Base-by-base conservation (phyloP, 2,113 vertebrate species). In the Procavia capensis region DNA sequence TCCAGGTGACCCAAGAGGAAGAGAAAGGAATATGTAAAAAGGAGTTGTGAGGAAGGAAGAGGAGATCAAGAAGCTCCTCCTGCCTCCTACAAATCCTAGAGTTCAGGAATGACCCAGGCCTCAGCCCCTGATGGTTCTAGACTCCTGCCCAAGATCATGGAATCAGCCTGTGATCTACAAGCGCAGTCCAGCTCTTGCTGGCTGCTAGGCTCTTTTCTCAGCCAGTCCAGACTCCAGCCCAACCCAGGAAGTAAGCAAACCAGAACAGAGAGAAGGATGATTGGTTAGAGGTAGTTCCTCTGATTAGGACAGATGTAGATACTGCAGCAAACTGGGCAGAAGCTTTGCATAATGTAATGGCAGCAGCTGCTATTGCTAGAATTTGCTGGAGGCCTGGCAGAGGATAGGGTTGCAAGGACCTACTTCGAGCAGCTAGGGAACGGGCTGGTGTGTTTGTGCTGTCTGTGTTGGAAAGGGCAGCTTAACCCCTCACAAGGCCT, bases 291-390 rank as follows among this genome's bases (percentile, higher is more conserved):
- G 94, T 70, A 47, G 90, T 78, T 95, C 88, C 45, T 95, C 83
- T 95, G 95, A 94, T 95, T 36, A 95, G 88, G 94, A 85, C 91
- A 96, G 85, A 94, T 91, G 70, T 95, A 96, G 93, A 94, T 91
- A 72, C 88, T 94, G 88, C 93, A 96, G 96, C 94, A 96, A 92
- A 96, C 91, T 92, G 91, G 78, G 91, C 83, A 93, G 63, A 95
- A 91, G 96, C 96, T 97, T 97, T 97, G 95, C 88, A 97, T 97
- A 97, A 95, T 94, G 63, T 90, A 94, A 95, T 0, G 0, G 95
- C 96, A 89, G 93, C 86, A 96, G 94, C 85, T 96, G 95, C 97
- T 95, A 97, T 97, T 97, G 96, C 97, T 97, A 96, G 95, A 96
- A 78, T 96, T 96, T 89, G 61, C 93, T 97, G 94, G 63, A 78